Conservation (phyloP, 1,140 invertebrate species). For the Galendromus occidentalis region DNA sequence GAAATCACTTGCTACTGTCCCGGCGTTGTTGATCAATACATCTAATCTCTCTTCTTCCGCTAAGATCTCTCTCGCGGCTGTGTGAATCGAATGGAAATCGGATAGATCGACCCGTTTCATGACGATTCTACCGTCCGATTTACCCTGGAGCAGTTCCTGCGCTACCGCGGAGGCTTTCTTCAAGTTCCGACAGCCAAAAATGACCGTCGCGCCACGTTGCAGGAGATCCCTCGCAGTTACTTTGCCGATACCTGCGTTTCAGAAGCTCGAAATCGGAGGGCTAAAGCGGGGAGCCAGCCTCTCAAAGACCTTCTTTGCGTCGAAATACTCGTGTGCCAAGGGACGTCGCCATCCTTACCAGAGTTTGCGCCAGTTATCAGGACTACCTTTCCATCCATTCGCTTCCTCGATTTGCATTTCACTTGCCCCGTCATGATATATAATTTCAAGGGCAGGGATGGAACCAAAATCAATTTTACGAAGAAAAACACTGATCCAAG, state of each 20-base stretch:
- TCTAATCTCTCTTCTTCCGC: conserved; percentile 41
- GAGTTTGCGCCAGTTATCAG: conserved; percentile 73
- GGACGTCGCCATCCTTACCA: too few relatives aligned
- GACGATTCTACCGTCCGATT: conserved; percentile 19
- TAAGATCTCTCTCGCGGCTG: conserved; percentile 42
- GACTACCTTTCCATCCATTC: conserved; percentile 63
- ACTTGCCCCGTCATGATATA: too few relatives aligned
- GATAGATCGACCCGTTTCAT: conserved; percentile 41
- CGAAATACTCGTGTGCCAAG: too few relatives aligned
- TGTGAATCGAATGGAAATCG: conserved; percentile 45
- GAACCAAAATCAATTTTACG: too few relatives aligned
- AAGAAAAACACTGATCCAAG: too few relatives aligned
- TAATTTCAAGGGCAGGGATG: too few relatives aligned
- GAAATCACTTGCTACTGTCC: conserved; percentile 21
- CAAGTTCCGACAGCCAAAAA: conserved; percentile 47
- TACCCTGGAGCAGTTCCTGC: conserved; percentile 31
- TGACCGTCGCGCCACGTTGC: conserved; percentile 40
- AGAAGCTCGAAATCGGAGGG: background rate
- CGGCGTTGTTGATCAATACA: conserved; percentile 76
- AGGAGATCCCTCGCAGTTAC: conserved; percentile 35
- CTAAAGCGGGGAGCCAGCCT: background rate
- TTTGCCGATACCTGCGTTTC: conserved; percentile 33
- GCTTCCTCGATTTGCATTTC: background rate
- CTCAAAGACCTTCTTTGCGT: too few relatives aligned
- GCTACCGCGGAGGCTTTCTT: conserved; percentile 37